Evolutionary conservation across 2,888 invertebrate genomes (phyloP), one percentile per base, ranked within the genome.

Genomic region (Drosophila kambysellisi): DNA sequence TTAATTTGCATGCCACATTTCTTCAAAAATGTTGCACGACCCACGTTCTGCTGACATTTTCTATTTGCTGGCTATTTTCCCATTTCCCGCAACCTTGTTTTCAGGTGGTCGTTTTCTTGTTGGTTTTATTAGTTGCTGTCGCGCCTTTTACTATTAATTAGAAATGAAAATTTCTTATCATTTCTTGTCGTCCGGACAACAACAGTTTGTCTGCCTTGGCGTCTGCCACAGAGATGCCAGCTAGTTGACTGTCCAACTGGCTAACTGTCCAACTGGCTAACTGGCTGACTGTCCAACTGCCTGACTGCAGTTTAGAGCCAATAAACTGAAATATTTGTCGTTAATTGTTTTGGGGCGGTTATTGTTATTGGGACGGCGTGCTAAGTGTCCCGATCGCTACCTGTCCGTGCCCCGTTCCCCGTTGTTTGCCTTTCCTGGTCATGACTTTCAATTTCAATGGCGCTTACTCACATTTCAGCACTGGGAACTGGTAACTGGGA

Each of bases 111-210:
- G 46, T 7, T 15, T 20, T 41, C 39, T 15, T 56, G 39, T 30
- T 56, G 56, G n/a, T 29, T 39, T 56, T 39, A 67, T 43, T 52
- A 32, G 56, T 33, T 58, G 39, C 30, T 41, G 43, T 70, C 61
- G 73, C 80, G 61, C 75, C 71, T 63, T 63, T 87, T 65, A 66
- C 83, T 79, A 88, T 80, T 76, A 80, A 80, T 88, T 76, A 79
- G 82, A 85, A 88, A 71, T 83, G 68, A 86, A 85, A 86, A 68
- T 83, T 82, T 70, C 76, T 79, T 79, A 82, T 82, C 80, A 76
- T 72, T 83, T 61, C 61, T 53, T 51, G 81, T 60, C 69, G 68
- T 63, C 67, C 64, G 68, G 74, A 25, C 20, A 25, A 72, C 64
- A 76, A 83, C 81, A 68, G 66, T 65, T 69, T 82, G 80, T 77